Conservation (phyloP, 2,113 vertebrate species). For the Sisor rabdophorus region DNA sequence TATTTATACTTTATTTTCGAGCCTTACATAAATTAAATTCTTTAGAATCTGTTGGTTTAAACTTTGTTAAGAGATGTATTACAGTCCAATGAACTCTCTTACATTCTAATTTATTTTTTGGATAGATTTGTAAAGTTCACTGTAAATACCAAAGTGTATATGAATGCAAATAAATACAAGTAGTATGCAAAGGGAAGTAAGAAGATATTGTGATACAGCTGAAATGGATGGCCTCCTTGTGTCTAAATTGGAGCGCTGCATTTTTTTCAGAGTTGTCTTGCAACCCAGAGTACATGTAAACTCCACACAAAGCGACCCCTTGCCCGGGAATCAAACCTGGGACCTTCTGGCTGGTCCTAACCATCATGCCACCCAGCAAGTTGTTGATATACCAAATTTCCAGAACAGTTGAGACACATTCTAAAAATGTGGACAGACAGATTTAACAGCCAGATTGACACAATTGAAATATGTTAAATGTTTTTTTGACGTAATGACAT, state of each 20-base stretch:
- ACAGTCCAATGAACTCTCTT: not conserved
- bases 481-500: too few species aligned
- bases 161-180: not conserved
- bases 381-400: not conserved
- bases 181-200: not conserved
- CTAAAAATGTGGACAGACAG: too few species aligned
- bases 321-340: too few species aligned
- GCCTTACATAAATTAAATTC: not conserved
- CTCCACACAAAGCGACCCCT: too few species aligned
- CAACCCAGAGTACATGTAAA: too few species aligned
- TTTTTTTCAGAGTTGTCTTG: not conserved
- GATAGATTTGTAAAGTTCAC: not conserved
- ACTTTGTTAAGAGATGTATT: not conserved
- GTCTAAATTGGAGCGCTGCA: not conserved
- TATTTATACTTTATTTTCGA: slow-evolving; percentile 27
- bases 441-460: too few species aligned
- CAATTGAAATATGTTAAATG: too few species aligned
- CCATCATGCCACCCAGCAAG: too few species aligned
- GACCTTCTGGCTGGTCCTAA: too few species aligned
- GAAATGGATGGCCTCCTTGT: not conserved
- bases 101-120: slow-evolving; percentile 7
- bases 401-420: not conserved
- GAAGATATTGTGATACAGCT: not conserved
- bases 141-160: not conserved
- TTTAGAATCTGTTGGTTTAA: not conserved